A percentile compares a stretch with the other conserved stretches of the same genome.
Conservation (phyloP, 1,140 invertebrate species). For the Temnothorax longispinosus region DNA sequence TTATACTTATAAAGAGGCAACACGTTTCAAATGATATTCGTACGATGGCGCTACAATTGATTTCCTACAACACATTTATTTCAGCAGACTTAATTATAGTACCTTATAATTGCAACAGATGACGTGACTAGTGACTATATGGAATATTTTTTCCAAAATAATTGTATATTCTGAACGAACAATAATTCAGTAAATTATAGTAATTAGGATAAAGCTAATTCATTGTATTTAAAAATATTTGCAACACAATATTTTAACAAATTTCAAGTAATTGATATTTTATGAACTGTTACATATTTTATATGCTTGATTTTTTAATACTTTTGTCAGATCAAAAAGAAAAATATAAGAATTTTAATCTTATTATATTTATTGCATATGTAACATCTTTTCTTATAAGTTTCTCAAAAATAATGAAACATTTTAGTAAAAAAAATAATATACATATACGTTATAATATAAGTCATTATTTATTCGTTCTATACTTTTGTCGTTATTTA, state of each 20-base stretch:
- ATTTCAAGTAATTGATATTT: not conserved
- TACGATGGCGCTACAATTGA: conserved; percentile 50
- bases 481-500: not conserved
- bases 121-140: conserved; percentile 1
- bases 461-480: not conserved
- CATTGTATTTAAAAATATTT: not conserved
- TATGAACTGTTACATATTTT: not conserved
- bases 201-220: not conserved
- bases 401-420: not conserved
- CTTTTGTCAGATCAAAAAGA: not conserved
- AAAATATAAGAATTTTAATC: not conserved
- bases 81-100: conserved; percentile 3
- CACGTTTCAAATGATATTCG: conserved; percentile 2
- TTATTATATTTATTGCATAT: not conserved
- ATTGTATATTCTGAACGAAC: not conserved
- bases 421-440: not conserved
- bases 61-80: not conserved
- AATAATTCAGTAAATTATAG: not conserved
- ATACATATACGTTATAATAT: not conserved
- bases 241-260: not conserved
- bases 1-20: not conserved
- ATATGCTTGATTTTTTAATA: not conserved
- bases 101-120: conserved; percentile 31
- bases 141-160: not conserved
- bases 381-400: not conserved